These are phyloP conservation scores for Oreamnos americanus DNA, from an alignment of 2,113 vertebrate genomes.

Conservation along the genomic window DNA sequence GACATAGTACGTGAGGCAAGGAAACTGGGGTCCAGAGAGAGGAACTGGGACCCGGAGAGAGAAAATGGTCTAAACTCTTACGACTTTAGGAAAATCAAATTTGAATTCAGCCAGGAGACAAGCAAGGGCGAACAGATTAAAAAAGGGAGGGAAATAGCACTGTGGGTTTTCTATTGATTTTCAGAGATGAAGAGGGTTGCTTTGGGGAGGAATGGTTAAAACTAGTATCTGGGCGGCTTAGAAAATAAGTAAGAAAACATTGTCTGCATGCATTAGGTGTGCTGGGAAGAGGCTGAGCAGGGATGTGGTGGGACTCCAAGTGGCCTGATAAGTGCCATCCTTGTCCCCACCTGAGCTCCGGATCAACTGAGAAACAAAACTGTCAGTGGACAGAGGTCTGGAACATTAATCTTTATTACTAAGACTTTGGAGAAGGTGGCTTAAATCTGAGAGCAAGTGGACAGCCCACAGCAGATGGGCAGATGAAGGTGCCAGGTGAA, in stretches of 20 bases:
- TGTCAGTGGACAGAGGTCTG: neutral
- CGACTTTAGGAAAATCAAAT: neutral
- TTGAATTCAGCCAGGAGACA: neutral
- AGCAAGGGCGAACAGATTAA: neutral
- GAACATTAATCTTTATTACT: neutral
- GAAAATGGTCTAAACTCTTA: neutral
- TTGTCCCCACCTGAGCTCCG: neutral
- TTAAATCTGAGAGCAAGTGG: neutral
- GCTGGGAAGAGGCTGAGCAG: neutral
- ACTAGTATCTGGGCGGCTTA: neutral
- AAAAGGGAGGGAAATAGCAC: neutral
- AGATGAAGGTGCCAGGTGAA: neutral
- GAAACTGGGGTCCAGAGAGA: neutral
- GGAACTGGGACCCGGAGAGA: neutral
- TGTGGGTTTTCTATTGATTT: neutral
- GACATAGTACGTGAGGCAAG: rapidly evolving
- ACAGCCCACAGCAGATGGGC: neutral
- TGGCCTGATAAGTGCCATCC: no score
- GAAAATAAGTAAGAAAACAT: neutral
- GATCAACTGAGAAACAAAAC: neutral
- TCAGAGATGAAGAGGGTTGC: neutral
- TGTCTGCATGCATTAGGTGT: rapidly evolving
- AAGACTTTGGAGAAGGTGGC: neutral
- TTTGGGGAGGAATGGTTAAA: neutral
- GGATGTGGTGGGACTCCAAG: neutral